A percentile compares a stretch with the other conserved stretches of the same genome.
phyloP scores from a whole-genome alignment of 2,888 invertebrate species.

The Protodeltote pygarga region DNA sequence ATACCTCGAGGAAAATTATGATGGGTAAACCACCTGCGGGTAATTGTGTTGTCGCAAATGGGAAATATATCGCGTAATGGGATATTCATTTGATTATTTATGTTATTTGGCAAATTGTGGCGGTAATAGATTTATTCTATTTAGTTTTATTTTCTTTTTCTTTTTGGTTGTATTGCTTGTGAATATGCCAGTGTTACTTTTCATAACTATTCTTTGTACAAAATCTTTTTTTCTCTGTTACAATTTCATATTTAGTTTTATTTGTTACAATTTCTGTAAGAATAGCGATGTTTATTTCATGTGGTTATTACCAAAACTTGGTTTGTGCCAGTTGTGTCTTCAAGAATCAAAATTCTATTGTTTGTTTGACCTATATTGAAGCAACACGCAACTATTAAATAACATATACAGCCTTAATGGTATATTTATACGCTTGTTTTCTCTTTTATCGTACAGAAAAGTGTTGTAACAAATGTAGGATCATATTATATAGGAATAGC shows the following conservation, averaged over 20 bases:
- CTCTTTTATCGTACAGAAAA: neutral
- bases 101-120: neutral
- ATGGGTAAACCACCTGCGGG: constrained; percentile 21
- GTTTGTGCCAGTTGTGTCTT: constrained; percentile 6
- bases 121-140: too few relatives aligned
- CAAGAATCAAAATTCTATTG: constrained; percentile 11
- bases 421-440: constrained; percentile 36
- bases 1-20: constrained; percentile 23
- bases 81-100: constrained; percentile 11
- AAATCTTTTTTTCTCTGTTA: too few relatives aligned
- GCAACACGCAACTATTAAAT: constrained; percentile 5
- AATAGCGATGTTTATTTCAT: constrained; percentile 1
- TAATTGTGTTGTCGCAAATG: constrained; percentile 25
- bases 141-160: too few relatives aligned
- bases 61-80: constrained; percentile 10
- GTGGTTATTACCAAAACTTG: neutral
- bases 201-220: too few relatives aligned
- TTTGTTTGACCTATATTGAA: constrained; percentile 15
- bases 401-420: constrained; percentile 6
- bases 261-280: too few relatives aligned
- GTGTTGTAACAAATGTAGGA: neutral
- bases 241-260: too few relatives aligned
- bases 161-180: too few relatives aligned
- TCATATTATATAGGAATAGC: neutral
- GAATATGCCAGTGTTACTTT: too few relatives aligned